Percentiles rank a stretch among this genome's conserved stretches.
These are phyloP conservation scores for Trilocha varians DNA, from an alignment of 2,888 invertebrate species.

Conservation along the genomic window DNA sequence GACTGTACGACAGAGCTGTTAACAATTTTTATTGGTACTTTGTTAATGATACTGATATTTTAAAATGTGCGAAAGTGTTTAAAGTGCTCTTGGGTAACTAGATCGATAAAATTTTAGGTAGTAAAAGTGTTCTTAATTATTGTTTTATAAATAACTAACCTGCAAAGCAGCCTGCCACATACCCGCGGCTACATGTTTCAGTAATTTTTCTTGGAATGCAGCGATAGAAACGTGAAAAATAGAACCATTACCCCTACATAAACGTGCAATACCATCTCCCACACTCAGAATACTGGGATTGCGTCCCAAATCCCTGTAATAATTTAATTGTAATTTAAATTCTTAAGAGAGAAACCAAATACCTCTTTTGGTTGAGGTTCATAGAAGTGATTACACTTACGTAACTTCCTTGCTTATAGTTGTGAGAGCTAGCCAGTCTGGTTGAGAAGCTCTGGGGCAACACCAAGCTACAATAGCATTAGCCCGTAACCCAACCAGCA, in stretches of 20 bases:
- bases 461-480: constrained; percentile 63
- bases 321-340: background rate
- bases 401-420: constrained; percentile 57
- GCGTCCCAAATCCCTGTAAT: constrained; percentile 86
- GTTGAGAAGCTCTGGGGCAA: constrained; percentile 51
- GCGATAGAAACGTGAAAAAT: constrained; percentile 82
- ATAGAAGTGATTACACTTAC: constrained; percentile 24
- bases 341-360: background rate
- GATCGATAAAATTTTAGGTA: no score
- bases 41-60: no score
- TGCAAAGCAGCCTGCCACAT: constrained; percentile 90
- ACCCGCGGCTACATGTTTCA: constrained; percentile 76
- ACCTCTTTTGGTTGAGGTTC: no score
- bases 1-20: constrained; percentile 61
- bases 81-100: no score
- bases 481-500: constrained; percentile 58
- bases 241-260: constrained; percentile 92
- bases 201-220: constrained; percentile 76
- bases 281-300: constrained; percentile 87
- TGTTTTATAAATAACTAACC: constrained; percentile 56
- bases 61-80: no score
- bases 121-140: no score
- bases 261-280: constrained; percentile 86
- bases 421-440: constrained; percentile 56
- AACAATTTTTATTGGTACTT: no score